A percentile compares a stretch with the other conserved stretches of the same genome.
These are phyloP conservation scores for Melipona beecheii DNA, from an alignment of 2,888 invertebrate genomes.

Conservation along the genomic window DNA sequence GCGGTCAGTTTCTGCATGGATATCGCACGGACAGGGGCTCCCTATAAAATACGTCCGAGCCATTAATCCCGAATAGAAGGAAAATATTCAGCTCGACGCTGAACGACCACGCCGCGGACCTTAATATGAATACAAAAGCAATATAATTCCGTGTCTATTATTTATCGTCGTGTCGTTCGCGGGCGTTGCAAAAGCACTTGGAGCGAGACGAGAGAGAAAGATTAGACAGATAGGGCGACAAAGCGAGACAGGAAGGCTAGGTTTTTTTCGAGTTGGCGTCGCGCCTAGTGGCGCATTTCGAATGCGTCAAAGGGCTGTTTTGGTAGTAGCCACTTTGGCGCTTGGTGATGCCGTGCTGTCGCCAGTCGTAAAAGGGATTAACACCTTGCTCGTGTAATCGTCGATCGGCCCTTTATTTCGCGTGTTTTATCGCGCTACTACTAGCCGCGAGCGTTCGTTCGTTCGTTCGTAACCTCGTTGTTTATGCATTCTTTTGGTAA, in stretches of 20 bases:
- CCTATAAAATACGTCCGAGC: constrained; percentile 84
- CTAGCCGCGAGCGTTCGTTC: constrained; percentile 14
- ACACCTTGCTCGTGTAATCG: constrained; percentile 68
- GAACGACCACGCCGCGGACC: constrained; percentile 73
- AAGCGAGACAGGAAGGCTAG: neutral
- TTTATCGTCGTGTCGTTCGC: constrained; percentile 77
- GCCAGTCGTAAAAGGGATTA: constrained; percentile 75
- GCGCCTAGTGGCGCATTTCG: constrained; percentile 55
- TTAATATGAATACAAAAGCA: constrained; percentile 84
- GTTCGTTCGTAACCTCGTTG: constrained; percentile 55
- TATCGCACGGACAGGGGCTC: constrained; percentile 70
- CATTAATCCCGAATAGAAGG: constrained; percentile 84
- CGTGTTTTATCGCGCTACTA: constrained; percentile 53
- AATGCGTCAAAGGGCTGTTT: constrained; percentile 75
- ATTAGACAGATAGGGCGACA: neutral
- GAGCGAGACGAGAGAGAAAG: constrained; percentile 44
- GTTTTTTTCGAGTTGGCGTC: constrained; percentile 19
- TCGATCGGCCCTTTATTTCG: constrained; percentile 63
- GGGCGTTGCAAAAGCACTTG: constrained; percentile 61
- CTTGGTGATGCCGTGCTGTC: constrained; percentile 53
- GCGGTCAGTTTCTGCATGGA: constrained; percentile 81
- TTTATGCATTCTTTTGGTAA: constrained; percentile 55
- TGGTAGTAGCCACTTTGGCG: constrained; percentile 49
- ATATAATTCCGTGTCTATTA: constrained; percentile 79
- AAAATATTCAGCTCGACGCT: constrained; percentile 78